Conservation (phyloP, 2,797 vertebrate genomes). For the Rhodeus uyekii region DNA sequence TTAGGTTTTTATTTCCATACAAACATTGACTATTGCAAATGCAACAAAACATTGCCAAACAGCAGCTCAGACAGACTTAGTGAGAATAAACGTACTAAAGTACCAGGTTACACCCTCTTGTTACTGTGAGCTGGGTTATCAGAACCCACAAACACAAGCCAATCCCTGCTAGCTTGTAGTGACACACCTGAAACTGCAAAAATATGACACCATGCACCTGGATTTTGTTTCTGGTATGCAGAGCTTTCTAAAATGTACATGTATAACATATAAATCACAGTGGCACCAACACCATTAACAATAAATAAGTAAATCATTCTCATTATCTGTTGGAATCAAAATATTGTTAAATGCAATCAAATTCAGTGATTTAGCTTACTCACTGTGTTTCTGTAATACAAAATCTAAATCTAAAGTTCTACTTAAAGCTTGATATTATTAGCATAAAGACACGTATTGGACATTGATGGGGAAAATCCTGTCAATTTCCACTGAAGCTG, state of each 20-base stretch:
- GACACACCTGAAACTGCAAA: not conserved
- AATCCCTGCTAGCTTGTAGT: not conserved
- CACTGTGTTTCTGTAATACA: not conserved
- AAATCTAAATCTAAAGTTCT: not conserved
- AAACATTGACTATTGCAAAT: not conserved
- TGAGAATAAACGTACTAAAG: not conserved
- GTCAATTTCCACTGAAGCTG: not conserved
- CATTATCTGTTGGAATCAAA: not conserved
- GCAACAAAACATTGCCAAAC: not conserved
- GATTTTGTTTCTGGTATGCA: not conserved
- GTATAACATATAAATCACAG: not conserved
- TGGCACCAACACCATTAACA: not conserved
- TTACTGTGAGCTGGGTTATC: not conserved
- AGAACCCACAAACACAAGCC: not conserved
- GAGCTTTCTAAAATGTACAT: not conserved
- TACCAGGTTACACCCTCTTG: not conserved
- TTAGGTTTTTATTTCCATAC: not conserved
- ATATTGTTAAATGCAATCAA: not conserved
- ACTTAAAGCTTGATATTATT: not conserved
- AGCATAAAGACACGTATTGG: not conserved
- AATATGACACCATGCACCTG: not conserved
- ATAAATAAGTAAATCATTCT: not conserved
- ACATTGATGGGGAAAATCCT: not conserved
- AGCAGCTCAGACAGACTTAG: not conserved
- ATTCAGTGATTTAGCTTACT: not conserved